These are phyloP conservation scores for Bilobella aurantiaca DNA, from an alignment of 1,140 invertebrate genomes.

Conservation along the genomic window DNA sequence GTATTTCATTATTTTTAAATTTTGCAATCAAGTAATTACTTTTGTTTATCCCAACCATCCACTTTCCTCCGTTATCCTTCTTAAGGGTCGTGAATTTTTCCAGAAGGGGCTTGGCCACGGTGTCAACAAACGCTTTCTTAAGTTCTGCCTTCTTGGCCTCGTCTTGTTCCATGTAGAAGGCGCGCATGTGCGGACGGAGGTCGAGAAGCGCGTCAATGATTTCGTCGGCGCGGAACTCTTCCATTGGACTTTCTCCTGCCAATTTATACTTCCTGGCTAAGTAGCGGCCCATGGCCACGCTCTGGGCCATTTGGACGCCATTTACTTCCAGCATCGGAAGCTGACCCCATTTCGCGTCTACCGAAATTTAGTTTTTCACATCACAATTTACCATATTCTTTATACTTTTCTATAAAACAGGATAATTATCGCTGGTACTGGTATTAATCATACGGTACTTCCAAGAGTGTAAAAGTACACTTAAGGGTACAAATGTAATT, in stretches of 20 bases:
- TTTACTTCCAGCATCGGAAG: slow-evolving; percentile 22
- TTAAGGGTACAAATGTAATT: too few relatives aligned
- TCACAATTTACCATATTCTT: background rate
- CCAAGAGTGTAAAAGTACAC: too few relatives aligned
- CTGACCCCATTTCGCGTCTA: slow-evolving; percentile 16
- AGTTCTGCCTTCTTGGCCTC: background rate
- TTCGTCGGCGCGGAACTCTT: slow-evolving; percentile 51
- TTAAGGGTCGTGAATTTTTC: background rate
- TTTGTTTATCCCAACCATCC: background rate
- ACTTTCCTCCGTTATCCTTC: background rate
- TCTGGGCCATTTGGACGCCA: slow-evolving; percentile 16
- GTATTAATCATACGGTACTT: too few relatives aligned
- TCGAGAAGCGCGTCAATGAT: slow-evolving; percentile 50
- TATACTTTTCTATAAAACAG: too few relatives aligned
- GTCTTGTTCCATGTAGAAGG: background rate
- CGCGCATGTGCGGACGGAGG: slow-evolving; percentile 3
- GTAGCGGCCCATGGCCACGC: slow-evolving; percentile 40
- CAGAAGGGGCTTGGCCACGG: background rate
- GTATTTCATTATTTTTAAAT: too few relatives aligned
- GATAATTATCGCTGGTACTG: too few relatives aligned
- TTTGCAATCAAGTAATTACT: too few relatives aligned
- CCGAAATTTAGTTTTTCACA: slow-evolving; percentile 36
- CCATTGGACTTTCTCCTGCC: slow-evolving; percentile 50
- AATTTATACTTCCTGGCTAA: slow-evolving; percentile 52
- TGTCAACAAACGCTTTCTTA: background rate